phyloP scores from a whole-genome alignment of 2,888 invertebrate species.

The Brachypterus glaber region DNA sequence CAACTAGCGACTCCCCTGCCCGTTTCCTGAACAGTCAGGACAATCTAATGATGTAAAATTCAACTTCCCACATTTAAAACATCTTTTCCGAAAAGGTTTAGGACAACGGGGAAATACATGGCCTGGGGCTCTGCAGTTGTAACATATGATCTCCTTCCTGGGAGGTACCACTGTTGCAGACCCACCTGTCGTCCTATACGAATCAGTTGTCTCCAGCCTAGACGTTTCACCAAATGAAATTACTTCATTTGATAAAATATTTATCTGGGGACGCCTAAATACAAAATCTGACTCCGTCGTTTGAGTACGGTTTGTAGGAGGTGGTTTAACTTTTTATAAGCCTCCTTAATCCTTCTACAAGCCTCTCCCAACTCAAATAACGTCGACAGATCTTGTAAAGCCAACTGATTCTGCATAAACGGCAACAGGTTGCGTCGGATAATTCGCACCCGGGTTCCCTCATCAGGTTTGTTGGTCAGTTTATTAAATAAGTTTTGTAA shows the following conservation, averaged over 20 bases:
- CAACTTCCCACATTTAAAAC: too few relatives aligned
- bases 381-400: slow-evolving; percentile 1
- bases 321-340: too few relatives aligned
- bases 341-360: background rate
- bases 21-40: slow-evolving; percentile 8
- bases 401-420: slow-evolving; percentile 5
- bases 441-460: slow-evolving; percentile 4
- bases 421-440: slow-evolving; percentile 10
- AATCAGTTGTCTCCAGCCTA: too few relatives aligned
- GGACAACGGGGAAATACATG: slow-evolving; percentile 6
- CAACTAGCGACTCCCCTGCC: slow-evolving; percentile 2
- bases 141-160: too few relatives aligned
- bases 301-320: too few relatives aligned
- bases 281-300: too few relatives aligned
- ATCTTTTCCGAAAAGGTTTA: slow-evolving; percentile 2
- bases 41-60: background rate
- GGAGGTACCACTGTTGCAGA: background rate
- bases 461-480: too few relatives aligned
- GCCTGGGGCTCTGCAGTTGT: slow-evolving; percentile 7
- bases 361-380: slow-evolving; percentile 3
- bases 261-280: too few relatives aligned
- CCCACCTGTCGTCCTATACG: too few relatives aligned
- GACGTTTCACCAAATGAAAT: too few relatives aligned
- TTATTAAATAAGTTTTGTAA: too few relatives aligned
- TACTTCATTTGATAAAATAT: too few relatives aligned